Base-by-base conservation (phyloP, 2,888 invertebrate species). In the Dryococelus australis region DNA sequence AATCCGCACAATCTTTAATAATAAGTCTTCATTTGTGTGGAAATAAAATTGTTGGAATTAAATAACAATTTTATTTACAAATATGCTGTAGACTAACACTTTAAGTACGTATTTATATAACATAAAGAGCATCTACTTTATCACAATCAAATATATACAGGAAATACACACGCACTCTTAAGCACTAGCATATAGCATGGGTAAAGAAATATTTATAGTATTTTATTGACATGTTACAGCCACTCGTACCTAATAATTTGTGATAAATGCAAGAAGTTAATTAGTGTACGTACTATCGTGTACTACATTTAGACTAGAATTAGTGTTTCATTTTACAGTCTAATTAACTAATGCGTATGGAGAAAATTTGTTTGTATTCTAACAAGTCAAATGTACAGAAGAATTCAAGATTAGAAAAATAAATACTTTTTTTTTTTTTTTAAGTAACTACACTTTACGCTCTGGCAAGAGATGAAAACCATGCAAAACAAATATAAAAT, bases 271-370 rank as follows among this genome's bases (percentile, higher is more conserved):
- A 65, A 65, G 65, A 65, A 65, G n/a, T 65, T 12, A 8, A 65
- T 20, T 65, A 65, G 65, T n/a, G 8, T 24, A 65, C n/a, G 65
- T 24, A 9, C 20, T n/a, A n/a, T 16, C 65, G 16, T 65, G 65
- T 65, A 65, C 65, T 65, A 65, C n/a, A 51, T 65, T 65, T n/a
- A 65, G 65, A 65, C 65, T 65, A 65, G 65, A 65, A 65, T 65
- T 65, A 65, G 65, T 65, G 65, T 65, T 65, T 65, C n/a, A 65
- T n/a, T 65, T 10, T 65, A 65, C 65, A n/a, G n/a, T 16, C 65
- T 65, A 65, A 47, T 20, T 9, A 24, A 24, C 65, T 4, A 65
- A n/a, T 65, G 65, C n/a, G 65, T 6, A n/a, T 24, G 65, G 47
- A 47, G 16, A 5, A 47, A 47, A 47, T 1, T 47, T 47, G 35